These are phyloP conservation scores for Hypocryptadius cinnamomeus DNA, from an alignment of 2,113 vertebrate genomes.

Conservation along the genomic window DNA sequence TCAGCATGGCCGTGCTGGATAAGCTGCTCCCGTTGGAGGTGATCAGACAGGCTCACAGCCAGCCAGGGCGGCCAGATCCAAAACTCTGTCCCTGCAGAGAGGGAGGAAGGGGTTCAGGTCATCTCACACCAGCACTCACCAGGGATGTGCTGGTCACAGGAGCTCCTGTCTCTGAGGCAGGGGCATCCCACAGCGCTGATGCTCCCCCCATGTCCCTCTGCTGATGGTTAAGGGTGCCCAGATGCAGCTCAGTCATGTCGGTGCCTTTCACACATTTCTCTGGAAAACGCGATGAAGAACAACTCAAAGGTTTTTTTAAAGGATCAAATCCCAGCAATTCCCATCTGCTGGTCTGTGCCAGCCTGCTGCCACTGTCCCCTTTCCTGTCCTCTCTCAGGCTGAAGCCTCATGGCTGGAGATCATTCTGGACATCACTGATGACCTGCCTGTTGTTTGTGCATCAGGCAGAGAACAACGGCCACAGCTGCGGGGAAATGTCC, in stretches of 20 bases:
- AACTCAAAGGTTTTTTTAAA: not conserved
- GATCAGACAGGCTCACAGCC: fast-evolving
- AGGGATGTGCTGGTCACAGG: not conserved
- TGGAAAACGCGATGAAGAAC: fast-evolving
- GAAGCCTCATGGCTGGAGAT: not conserved
- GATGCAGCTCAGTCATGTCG: not conserved
- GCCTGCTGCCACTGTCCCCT: not conserved
- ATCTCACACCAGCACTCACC: not conserved
- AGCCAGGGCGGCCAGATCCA: not conserved
- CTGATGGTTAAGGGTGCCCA: not conserved
- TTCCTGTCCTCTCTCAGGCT: not conserved
- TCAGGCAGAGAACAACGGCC: not conserved
- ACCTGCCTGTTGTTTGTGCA: not conserved
- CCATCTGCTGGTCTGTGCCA: not conserved
- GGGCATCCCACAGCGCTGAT: fast-evolving
- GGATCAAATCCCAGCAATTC: not conserved
- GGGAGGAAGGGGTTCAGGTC: not conserved
- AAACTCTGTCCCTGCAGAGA: not conserved
- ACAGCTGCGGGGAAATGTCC: not conserved
- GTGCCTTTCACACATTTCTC: not conserved
- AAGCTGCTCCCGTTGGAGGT: not conserved
- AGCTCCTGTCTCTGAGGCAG: not conserved
- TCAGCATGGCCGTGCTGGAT: fast-evolving
- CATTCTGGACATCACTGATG: not conserved
- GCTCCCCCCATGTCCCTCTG: not conserved